Conservation (phyloP, 2,888 invertebrate genomes). For the Pyrrhosoma nymphula region DNA sequence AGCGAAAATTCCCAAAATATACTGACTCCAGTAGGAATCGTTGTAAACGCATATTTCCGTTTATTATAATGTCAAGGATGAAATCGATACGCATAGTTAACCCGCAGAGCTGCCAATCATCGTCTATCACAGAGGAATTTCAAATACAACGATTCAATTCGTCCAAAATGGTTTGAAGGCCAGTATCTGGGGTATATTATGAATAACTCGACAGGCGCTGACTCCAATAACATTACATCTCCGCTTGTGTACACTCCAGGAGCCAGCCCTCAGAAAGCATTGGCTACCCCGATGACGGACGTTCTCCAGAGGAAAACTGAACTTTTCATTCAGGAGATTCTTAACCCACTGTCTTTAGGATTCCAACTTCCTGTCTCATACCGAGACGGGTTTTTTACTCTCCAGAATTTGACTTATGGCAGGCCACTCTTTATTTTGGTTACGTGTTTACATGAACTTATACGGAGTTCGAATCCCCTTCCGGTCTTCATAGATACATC, state of each 20-base stretch:
- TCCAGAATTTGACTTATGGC: slow-evolving; percentile 52
- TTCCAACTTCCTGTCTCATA: slow-evolving; percentile 60
- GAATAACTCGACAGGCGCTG: slow-evolving; percentile 26
- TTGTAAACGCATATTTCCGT: slow-evolving; percentile 2
- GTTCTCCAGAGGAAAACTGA: slow-evolving; percentile 26
- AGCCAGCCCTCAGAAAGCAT: slow-evolving; percentile 37
- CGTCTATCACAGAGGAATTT: slow-evolving; percentile 5
- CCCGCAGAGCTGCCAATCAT: background rate
- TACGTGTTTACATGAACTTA: background rate
- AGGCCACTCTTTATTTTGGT: slow-evolving; percentile 48
- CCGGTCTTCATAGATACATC: background rate
- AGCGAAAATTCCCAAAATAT: background rate
- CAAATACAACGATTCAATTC: slow-evolving; percentile 34
- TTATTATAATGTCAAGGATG: background rate
- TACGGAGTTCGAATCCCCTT: slow-evolving; percentile 34
- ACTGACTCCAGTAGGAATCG: background rate
- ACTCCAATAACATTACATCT: background rate
- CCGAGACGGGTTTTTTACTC: slow-evolving; percentile 30
- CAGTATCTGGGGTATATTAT: slow-evolving; percentile 53
- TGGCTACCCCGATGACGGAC: slow-evolving; percentile 53
- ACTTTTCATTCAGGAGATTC: slow-evolving; percentile 25
- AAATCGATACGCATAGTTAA: background rate
- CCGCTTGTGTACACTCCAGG: background rate
- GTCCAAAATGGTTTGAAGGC: slow-evolving; percentile 15
- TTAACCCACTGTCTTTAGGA: slow-evolving; percentile 48